These are phyloP conservation scores for Gambusia affinis DNA, from an alignment of 2,113 vertebrate genomes.

Conservation along the genomic window DNA sequence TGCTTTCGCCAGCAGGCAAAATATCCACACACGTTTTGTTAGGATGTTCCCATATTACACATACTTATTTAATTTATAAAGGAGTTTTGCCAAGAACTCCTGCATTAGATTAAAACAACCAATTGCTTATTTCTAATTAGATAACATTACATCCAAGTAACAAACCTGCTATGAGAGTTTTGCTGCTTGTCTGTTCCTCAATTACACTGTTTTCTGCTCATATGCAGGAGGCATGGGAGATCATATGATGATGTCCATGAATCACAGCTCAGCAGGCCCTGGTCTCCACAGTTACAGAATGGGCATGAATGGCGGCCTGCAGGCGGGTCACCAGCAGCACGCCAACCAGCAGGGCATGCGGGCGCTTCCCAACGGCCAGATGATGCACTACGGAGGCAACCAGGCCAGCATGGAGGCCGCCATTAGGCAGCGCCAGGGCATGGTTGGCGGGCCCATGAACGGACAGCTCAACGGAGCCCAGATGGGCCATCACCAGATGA, in stretches of 20 bases:
- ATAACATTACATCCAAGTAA: constrained; percentile 2
- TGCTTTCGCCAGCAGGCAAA: constrained; percentile 27
- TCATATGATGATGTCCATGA: constrained; percentile 94
- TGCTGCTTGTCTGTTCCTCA: constrained; percentile 36
- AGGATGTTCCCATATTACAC: not conserved
- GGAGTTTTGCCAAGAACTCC: constrained; percentile 6
- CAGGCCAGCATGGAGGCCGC: constrained; percentile 84
- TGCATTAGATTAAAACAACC: constrained; percentile 3
- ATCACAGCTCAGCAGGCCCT: constrained; percentile 83
- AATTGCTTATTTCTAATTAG: constrained; percentile 12
- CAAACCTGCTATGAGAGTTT: not conserved
- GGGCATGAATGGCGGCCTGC: constrained; percentile 84
- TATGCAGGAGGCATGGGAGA: constrained; percentile 87
- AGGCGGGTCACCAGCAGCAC: constrained; percentile 84
- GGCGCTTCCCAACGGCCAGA: constrained; percentile 79
- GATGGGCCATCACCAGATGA: constrained; percentile 84
- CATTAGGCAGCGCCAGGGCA: constrained; percentile 82
- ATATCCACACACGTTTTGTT: constrained; percentile 37
- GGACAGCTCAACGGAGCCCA: constrained; percentile 81
- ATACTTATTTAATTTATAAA: not conserved
- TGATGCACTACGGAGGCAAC: constrained; percentile 87
- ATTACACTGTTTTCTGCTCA: constrained; percentile 46
- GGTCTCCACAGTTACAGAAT: constrained; percentile 88
- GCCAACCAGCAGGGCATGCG: constrained; percentile 84
- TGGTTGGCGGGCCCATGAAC: constrained; percentile 83